Evolutionary conservation across 2,113 vertebrate species (phyloP), one percentile per base, ranked within the genome.

Genomic region (Stigmatopora nigra): DNA sequence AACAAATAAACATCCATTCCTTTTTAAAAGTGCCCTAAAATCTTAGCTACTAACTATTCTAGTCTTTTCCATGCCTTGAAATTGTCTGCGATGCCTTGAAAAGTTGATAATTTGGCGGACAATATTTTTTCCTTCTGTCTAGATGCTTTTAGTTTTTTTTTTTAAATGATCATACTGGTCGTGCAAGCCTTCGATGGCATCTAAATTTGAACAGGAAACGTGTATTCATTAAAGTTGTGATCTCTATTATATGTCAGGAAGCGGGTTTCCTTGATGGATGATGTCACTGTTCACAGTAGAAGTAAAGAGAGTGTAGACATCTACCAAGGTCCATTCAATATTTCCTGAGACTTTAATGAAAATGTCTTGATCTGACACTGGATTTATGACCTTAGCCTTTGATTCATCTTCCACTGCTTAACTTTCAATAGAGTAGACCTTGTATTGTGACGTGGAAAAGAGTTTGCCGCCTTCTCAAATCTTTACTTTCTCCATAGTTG

Each of bases 311-410:
- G 13, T 25, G 52, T 20, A 25, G 20, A 55, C 52, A 25, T 31
- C 22, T 6, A 56, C 53, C 53, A 56, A 56, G 53, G 53, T 56
- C 53, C 20, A 56, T 56, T 56, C 53, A 25, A 56, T 56, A 56
- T 56, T 56, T 56, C 53, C 13, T 31, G 13, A 56, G 53, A 56
- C 22, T 56, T 56, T 31, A 56, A 56, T 56, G 53, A 56, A 56
- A 56, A 56, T 56, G 22, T 56, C 53, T 56, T 56, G 20, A 56
- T 56, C 53, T 31, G 53, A 22, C 13, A 22, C 53, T 31, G 13
- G 53, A 25, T 56, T 56, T 25, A 56, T 56, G 14, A 56, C 53
- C 53, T 56, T 15, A 12, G 20, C 3, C 22, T 31, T 56, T 56
- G 13, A 56, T 56, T 56, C 53, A 25, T 15, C 12, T 15, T 56